phyloP scores from a whole-genome alignment of 2,888 invertebrate species.

The Cryptocephalus moraei region DNA sequence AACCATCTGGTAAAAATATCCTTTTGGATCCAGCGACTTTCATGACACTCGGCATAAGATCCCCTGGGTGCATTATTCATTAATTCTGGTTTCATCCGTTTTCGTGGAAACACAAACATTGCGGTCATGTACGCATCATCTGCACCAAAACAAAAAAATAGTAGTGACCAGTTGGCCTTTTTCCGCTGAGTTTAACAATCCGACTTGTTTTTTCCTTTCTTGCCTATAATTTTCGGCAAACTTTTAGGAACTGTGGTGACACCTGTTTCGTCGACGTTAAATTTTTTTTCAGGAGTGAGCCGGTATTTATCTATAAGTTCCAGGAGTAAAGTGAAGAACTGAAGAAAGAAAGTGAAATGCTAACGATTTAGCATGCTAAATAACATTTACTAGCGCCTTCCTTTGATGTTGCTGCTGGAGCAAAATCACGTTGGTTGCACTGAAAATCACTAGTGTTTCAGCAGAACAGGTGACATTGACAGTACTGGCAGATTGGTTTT shows the following conservation, averaged over 20 bases:
- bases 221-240: not conserved
- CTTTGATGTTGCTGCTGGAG: too few species aligned
- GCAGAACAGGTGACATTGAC: too few species aligned
- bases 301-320: not conserved
- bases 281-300: not conserved
- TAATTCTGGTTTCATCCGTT: not conserved
- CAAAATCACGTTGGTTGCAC: too few species aligned
- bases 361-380: too few species aligned
- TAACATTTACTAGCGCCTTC: too few species aligned
- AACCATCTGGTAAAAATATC: not conserved
- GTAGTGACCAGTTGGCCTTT: not conserved
- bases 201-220: not conserved
- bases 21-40: not conserved
- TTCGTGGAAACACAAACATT: not conserved
- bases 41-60: not conserved
- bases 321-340: not conserved
- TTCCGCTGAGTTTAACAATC: not conserved
- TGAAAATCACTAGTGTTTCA: too few species aligned
- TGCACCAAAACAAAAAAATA: not conserved
- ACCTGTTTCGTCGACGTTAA: not conserved
- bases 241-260: too few species aligned
- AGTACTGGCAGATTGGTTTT: too few species aligned
- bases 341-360: too few species aligned
- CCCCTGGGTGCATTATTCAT: not conserved
- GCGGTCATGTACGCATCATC: not conserved